A percentile compares a stretch with the other conserved stretches of the same genome.
Conservation (phyloP, 2,888 invertebrate genomes). For the Nasonia oneida region DNA sequence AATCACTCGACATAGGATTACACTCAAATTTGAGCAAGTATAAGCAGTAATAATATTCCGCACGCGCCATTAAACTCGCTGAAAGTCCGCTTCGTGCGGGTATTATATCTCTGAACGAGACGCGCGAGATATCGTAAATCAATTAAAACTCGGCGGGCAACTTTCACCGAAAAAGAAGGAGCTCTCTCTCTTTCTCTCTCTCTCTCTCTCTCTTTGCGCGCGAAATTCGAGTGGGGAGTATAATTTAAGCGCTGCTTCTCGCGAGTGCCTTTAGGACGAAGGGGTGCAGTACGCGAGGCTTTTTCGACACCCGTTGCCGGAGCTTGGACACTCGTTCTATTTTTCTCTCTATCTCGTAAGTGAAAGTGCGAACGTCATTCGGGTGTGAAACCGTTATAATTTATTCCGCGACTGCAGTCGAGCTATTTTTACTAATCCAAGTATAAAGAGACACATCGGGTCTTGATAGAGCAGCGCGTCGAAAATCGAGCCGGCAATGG, state of each 20-base stretch:
- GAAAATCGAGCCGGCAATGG: not conserved
- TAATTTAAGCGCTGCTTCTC: not conserved
- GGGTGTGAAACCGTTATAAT: not conserved
- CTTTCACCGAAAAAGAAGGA: conserved; percentile 58
- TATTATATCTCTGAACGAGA: not conserved
- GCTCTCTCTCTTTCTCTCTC: conserved; percentile 8
- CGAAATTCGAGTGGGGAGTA: not conserved
- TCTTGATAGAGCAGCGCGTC: not conserved
- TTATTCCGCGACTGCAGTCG: not conserved
- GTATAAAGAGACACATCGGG: no score
- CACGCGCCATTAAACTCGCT: conserved; percentile 8
- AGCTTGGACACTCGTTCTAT: not conserved
- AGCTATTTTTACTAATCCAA: no score
- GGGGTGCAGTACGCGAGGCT: not conserved
- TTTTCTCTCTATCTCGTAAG: not conserved
- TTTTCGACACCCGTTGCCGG: not conserved
- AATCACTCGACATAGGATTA: no score
- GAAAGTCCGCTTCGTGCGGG: not conserved
- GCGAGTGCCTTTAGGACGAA: not conserved
- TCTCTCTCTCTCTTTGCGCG: not conserved
- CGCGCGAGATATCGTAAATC: conserved; percentile 30
- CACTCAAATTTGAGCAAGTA: no score
- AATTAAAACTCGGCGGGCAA: conserved; percentile 42
- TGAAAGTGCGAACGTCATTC: not conserved
- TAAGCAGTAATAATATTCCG: not conserved